These are phyloP conservation scores for Sminthopsis crassicaudata DNA, from an alignment of 2,113 vertebrate species.

Conservation along the genomic window DNA sequence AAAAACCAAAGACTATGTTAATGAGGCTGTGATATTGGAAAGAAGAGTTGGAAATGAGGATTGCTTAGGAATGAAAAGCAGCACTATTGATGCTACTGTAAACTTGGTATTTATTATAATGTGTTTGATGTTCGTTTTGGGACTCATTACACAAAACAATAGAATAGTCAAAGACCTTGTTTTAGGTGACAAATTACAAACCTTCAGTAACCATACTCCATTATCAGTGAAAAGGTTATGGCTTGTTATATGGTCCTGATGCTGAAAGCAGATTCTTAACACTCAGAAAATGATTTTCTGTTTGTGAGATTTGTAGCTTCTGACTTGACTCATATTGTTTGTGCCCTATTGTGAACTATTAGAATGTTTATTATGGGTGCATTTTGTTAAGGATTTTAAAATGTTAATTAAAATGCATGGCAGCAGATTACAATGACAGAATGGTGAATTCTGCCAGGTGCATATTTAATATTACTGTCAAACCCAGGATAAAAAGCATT, in stretches of 20 bases:
- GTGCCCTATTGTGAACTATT: slow-evolving; percentile 48
- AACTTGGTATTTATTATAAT: background rate
- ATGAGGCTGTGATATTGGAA: slow-evolving; percentile 65
- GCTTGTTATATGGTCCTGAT: slow-evolving; percentile 37
- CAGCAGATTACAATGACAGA: background rate
- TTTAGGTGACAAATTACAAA: slow-evolving; percentile 49
- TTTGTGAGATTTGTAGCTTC: slow-evolving; percentile 69
- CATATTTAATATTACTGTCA: slow-evolving; percentile 35
- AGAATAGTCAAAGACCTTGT: background rate
- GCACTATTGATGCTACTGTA: slow-evolving; percentile 56
- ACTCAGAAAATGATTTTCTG: slow-evolving; percentile 40
- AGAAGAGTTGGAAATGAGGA: slow-evolving; percentile 65
- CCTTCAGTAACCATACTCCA: slow-evolving; percentile 15
- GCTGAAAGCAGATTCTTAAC: slow-evolving; percentile 56
- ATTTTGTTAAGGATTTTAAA: slow-evolving; percentile 51
- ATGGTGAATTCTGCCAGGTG: slow-evolving; percentile 27
- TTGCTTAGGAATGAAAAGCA: slow-evolving; percentile 68
- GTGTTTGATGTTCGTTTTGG: slow-evolving; percentile 6
- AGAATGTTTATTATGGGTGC: slow-evolving; percentile 56
- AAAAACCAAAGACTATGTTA: slow-evolving; percentile 83
- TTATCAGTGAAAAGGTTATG: slow-evolving; percentile 62
- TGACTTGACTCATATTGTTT: slow-evolving; percentile 69
- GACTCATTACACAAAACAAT: slow-evolving; percentile 35
- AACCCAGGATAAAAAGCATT: slow-evolving; percentile 48
- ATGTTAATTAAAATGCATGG: slow-evolving; percentile 40